phyloP scores from a whole-genome alignment of 1,140 invertebrate species.

The Steinernema khuongi region DNA sequence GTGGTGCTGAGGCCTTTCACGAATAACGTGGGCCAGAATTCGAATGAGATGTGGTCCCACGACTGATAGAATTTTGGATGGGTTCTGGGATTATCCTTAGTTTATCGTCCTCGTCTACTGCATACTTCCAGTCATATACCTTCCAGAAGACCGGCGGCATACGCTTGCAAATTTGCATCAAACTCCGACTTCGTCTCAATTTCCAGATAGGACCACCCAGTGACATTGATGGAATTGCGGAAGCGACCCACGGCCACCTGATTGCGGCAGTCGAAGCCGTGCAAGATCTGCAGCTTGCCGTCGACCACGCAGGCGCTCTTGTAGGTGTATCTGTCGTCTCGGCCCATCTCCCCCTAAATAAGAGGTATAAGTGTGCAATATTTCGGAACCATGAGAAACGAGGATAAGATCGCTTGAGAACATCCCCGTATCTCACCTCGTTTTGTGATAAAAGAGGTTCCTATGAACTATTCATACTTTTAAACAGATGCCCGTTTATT shows the following conservation, averaged over 20 bases:
- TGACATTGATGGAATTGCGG: constrained; percentile 51
- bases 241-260: constrained; percentile 54
- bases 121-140: too few species aligned
- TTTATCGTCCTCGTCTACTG: too few species aligned
- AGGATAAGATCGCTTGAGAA: too few species aligned
- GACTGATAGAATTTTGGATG: too few species aligned
- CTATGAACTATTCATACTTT: too few species aligned
- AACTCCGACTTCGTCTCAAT: constrained; percentile 38
- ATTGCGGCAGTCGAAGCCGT: constrained; percentile 50
- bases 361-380: background rate
- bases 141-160: constrained; percentile 53
- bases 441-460: too few species aligned
- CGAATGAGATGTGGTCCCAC: too few species aligned
- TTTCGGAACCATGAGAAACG: too few species aligned
- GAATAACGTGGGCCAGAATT: background rate
- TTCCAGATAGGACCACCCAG: constrained; percentile 57
- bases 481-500: too few species aligned
- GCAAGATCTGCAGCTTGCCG: constrained; percentile 41
- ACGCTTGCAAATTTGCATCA: constrained; percentile 46
- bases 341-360: constrained; percentile 22
- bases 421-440: too few species aligned
- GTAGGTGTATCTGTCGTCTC: constrained; percentile 50
- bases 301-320: constrained; percentile 48
- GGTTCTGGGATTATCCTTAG: too few species aligned
- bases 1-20: background rate